Evolutionary conservation across 2,113 vertebrate species (phyloP), one percentile per base, ranked within the genome.

Genomic region (Notarius quadriscutis): DNA sequence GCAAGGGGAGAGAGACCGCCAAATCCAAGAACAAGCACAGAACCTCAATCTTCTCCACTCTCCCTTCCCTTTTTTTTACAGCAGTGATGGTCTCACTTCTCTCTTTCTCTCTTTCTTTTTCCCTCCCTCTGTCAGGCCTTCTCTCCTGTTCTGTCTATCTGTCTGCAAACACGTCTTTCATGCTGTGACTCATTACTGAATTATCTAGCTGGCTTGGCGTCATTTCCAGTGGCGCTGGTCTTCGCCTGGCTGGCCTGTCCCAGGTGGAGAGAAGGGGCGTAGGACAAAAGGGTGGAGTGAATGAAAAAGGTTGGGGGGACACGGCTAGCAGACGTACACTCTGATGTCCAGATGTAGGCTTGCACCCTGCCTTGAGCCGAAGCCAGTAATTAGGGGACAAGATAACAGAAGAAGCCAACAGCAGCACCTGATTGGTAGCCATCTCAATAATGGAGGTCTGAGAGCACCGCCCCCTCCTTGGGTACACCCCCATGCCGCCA

Each of bases 141-240:
- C 88, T 86, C 75, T 82, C 90, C 85, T 90, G 88, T 91, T 84
- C 91, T 86, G 88, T 80, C 71, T 78, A 83, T 69, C 75, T 84
- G 83, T 82, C 92, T 94, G 63, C 65, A 84, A 71, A 55, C 79
- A 41, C 77, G 85, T 81, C 93, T 94, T 95, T 95, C 93, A 94
- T 94, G 93, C 94, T 87, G 93, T 88, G 91, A 93, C 93, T 95
- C 94, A 95, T 95, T 95, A 95, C 91, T 65, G 71, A 88, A 89
- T 87, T 79, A 87, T 85, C 88, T 84, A 89, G 51, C 92, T 72
- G 80, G 62, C 83, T 55, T 86, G 84, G 25, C 74, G 84, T 83
- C 48, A 65, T 80, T 89, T 92, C 93, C 92, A 92, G 91, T 89
- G 91, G 90, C 74, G 90, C 91, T 93, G 92, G 93, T 93, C 93